These are phyloP conservation scores for Pteromalus puparum DNA, from an alignment of 1,140 invertebrate species.

Conservation along the genomic window DNA sequence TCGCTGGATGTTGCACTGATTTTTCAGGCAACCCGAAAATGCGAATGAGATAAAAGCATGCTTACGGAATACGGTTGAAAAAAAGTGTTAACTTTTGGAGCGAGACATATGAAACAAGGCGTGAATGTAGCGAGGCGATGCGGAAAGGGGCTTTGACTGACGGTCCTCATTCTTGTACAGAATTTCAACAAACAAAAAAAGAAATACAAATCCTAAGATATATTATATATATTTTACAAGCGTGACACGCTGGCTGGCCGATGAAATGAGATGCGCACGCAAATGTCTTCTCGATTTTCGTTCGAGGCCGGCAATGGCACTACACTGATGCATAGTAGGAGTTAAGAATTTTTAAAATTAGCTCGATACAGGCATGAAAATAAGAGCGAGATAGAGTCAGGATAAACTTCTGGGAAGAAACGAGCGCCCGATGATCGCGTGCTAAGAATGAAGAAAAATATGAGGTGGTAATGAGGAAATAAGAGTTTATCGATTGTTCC, in stretches of 20 bases:
- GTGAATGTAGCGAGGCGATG: constrained; percentile 49
- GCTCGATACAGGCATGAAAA: constrained; percentile 43
- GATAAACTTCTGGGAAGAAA: constrained; percentile 18
- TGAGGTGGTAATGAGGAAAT: neutral
- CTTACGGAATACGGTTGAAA: constrained; percentile 15
- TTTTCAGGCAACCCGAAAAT: neutral
- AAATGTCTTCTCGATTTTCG: constrained; percentile 13
- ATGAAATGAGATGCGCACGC: constrained; percentile 42
- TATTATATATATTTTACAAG: constrained; percentile 68
- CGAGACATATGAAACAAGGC: constrained; percentile 41
- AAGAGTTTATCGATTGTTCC: constrained; percentile 34
- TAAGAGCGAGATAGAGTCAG: constrained; percentile 13
- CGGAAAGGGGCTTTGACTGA: constrained; percentile 63
- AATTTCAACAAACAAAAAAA: constrained; percentile 56
- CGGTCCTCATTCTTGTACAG: constrained; percentile 68
- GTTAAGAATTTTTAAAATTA: constrained; percentile 68
- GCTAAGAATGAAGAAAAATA: neutral
- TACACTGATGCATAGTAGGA: constrained; percentile 61
- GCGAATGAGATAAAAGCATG: neutral
- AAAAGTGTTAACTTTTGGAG: constrained; percentile 19
- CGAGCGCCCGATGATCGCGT: constrained; percentile 28
- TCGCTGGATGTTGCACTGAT: neutral
- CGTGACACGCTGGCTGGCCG: constrained; percentile 59
- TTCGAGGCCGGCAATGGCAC: constrained; percentile 47
- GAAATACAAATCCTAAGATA: constrained; percentile 62